A percentile compares a stretch with the other conserved stretches of the same genome.
phyloP scores from a whole-genome alignment of 2,113 vertebrate species.

The Prolemur simus region DNA sequence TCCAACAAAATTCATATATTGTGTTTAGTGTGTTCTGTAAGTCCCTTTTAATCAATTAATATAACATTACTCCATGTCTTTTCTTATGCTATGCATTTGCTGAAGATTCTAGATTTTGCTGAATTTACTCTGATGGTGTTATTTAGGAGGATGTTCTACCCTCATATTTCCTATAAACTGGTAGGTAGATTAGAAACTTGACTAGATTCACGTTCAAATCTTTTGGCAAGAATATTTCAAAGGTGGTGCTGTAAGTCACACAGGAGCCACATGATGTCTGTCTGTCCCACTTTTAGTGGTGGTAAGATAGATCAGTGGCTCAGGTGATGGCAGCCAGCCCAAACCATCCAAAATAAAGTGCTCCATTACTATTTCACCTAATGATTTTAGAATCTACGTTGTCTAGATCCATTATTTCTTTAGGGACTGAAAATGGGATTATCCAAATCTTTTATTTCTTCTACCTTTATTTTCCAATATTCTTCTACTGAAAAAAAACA shows the following conservation, averaged over 20 bases:
- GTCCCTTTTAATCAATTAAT: background rate
- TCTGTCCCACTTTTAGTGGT: background rate
- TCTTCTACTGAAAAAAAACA: background rate
- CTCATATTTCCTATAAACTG: background rate
- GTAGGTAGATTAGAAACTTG: background rate
- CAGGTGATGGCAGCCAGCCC: background rate
- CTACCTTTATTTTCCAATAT: background rate
- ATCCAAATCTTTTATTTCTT: background rate
- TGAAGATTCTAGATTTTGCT: slow-evolving; percentile 7
- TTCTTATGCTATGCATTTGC: background rate
- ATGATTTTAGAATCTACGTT: background rate
- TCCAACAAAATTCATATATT: background rate
- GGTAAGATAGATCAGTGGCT: background rate
- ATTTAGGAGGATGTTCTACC: background rate
- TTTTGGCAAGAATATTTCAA: background rate
- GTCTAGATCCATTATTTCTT: background rate
- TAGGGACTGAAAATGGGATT: background rate
- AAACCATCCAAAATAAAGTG: background rate
- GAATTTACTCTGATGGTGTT: background rate
- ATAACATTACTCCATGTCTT: background rate
- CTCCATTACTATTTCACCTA: background rate
- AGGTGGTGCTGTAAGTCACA: background rate
- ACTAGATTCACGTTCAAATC: background rate
- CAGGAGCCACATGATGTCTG: background rate
- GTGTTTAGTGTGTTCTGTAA: background rate